A percentile compares a stretch with the other conserved stretches of the same genome.
Evolutionary conservation across 1,140 invertebrate genomes (phyloP).

Genomic region (Oscheius sp.): DNA sequence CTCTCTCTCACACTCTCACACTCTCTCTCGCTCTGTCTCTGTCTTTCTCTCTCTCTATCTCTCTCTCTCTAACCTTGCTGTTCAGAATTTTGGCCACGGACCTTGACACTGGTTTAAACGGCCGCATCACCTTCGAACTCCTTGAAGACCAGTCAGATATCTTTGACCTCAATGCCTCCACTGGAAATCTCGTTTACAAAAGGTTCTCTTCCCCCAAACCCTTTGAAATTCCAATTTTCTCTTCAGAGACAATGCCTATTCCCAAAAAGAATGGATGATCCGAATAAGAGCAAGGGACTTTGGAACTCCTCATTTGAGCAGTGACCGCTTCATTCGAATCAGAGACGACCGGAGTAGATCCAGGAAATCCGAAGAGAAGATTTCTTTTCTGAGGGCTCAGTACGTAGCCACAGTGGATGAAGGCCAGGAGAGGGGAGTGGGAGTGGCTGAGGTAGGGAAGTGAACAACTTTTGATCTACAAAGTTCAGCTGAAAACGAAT

Average conservation of each 20-base stretch:
- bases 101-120: conserved; percentile 83
- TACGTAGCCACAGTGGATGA: conserved; percentile 31
- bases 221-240: not conserved
- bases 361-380: conserved; percentile 49
- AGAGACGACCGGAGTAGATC: not conserved
- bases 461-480: not conserved
- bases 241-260: conserved; percentile 75
- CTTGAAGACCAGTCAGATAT: conserved; percentile 17
- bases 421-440: conserved; percentile 26
- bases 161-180: conserved; percentile 27
- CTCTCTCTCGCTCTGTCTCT: no score
- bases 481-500: not conserved
- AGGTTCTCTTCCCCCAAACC: not conserved
- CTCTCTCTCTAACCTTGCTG: no score
- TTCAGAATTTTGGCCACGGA: conserved; percentile 80
- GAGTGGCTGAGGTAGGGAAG: conserved; percentile 6
- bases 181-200: conserved; percentile 3
- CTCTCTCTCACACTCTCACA: no score
- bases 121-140: conserved; percentile 70
- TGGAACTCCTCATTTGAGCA: conserved; percentile 21
- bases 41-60: no score
- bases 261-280: conserved; percentile 70
- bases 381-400: conserved; percentile 47
- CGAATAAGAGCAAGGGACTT: conserved; percentile 72
- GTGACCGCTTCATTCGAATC: conserved; percentile 1